Conservation (phyloP, 2,888 invertebrate genomes). For the Patella ulyssiponensis region DNA sequence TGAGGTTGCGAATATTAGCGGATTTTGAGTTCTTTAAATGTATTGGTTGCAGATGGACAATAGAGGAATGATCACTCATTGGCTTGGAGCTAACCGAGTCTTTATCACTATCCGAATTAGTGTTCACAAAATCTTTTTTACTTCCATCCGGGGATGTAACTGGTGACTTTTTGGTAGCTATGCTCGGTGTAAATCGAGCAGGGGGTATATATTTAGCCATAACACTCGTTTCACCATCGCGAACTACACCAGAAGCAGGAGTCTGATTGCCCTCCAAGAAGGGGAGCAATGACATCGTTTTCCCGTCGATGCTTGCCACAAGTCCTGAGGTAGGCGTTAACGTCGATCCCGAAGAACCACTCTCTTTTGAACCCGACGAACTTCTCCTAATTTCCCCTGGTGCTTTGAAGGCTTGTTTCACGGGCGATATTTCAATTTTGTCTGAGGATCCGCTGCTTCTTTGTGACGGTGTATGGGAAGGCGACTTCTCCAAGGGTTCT, state of each 20-base stretch:
- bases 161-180: conserved; percentile 13
- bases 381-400: conserved; percentile 44
- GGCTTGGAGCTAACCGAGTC: conserved; percentile 61
- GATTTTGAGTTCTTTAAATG: conserved; percentile 58
- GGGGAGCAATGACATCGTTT: conserved; percentile 61
- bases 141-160: conserved; percentile 20
- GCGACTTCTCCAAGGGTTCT: conserved; percentile 51
- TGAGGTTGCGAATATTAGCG: conserved; percentile 55
- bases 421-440: conserved; percentile 28
- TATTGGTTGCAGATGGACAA: conserved; percentile 61
- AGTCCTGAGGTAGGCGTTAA: conserved; percentile 59
- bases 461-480: conserved; percentile 12
- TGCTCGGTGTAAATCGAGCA: background rate
- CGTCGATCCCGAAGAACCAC: conserved; percentile 58
- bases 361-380: conserved; percentile 52
- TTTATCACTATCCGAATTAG: conserved; percentile 55
- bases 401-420: background rate
- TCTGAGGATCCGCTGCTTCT: conserved; percentile 34
- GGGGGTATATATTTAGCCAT: conserved; percentile 6
- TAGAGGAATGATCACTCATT: conserved; percentile 62
- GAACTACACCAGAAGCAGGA: background rate
- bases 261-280: background rate
- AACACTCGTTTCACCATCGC: conserved; percentile 9
- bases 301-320: conserved; percentile 63
- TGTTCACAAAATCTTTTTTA: conserved; percentile 1